These are phyloP conservation scores for Dasypogon diadema DNA, from an alignment of 2,888 invertebrate species.

Conservation along the genomic window DNA sequence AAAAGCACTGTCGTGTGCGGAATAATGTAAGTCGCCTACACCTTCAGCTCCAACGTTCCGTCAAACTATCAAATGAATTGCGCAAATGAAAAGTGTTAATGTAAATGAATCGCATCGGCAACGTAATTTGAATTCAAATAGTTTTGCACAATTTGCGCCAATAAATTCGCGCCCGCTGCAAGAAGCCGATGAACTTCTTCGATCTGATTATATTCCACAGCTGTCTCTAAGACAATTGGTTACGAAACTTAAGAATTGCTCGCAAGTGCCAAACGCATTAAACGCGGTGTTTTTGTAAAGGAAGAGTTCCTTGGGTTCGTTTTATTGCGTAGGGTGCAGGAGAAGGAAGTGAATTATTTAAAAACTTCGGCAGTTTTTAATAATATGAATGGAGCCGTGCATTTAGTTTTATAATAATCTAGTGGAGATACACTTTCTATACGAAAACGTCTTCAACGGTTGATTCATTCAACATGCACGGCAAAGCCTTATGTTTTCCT, in stretches of 20 bases:
- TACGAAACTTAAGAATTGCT: neutral
- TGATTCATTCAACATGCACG: conserved; percentile 34
- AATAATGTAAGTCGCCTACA: neutral
- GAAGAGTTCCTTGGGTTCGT: neutral
- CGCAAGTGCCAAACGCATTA: neutral
- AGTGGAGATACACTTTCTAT: no score
- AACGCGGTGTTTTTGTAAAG: neutral
- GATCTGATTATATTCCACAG: neutral
- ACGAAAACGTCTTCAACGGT: no score
- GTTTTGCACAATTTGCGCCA: conserved; percentile 5
- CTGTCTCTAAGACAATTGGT: neutral
- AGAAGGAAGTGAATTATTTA: no score
- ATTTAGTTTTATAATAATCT: no score
- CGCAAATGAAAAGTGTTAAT: conserved; percentile 1
- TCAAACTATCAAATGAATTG: conserved; percentile 17
- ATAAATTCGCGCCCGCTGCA: neutral
- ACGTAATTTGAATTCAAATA: conserved; percentile 44
- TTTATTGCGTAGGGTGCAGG: no score
- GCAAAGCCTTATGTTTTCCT: conserved; percentile 33
- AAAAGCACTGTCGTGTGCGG: conserved; percentile 31
- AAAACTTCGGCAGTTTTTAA: no score
- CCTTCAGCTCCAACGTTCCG: neutral
- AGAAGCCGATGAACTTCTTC: conserved; percentile 25
- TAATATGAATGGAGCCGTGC: no score
- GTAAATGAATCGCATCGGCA: conserved; percentile 10